Percentiles rank a stretch among this genome's conserved stretches.
Evolutionary conservation across 2,797 vertebrate species (phyloP).

Genomic region (Erpetoichthys calabaricus): DNA sequence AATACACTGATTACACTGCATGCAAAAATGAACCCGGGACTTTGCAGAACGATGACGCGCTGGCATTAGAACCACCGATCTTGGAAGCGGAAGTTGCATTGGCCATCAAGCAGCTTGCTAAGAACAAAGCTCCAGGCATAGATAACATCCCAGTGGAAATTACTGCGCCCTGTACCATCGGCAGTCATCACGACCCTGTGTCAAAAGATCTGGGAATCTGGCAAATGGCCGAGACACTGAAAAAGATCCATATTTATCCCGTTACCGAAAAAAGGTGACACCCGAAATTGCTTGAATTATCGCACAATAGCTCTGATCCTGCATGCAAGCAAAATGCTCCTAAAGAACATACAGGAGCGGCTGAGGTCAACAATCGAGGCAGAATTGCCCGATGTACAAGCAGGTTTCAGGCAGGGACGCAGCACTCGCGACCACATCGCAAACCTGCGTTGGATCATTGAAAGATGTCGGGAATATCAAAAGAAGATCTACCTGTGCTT

Average conservation of each 20-base stretch:
- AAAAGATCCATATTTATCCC: conserved; percentile 2
- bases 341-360: too few species aligned
- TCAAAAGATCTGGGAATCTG: not conserved
- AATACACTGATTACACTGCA: not conserved
- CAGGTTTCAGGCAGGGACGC: too few species aligned
- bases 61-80: not conserved
- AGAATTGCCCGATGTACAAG: too few species aligned
- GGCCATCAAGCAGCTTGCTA: not conserved
- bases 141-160: not conserved
- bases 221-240: not conserved
- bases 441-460: too few species aligned
- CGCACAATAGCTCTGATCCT: not conserved
- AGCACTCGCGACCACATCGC: too few species aligned
- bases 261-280: too few species aligned
- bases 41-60: not conserved
- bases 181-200: not conserved
- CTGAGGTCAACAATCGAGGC: too few species aligned
- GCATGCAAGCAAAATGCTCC: not conserved
- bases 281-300: too few species aligned
- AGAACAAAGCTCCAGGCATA: not conserved
- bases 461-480: too few species aligned
- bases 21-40: not conserved
- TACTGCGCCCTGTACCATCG: not conserved
- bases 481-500: too few species aligned
- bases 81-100: not conserved